Percentiles rank a stretch among this genome's conserved stretches.
Evolutionary conservation across 2,113 vertebrate genomes (phyloP).

Genomic region (Microcebus jonahi): DNA sequence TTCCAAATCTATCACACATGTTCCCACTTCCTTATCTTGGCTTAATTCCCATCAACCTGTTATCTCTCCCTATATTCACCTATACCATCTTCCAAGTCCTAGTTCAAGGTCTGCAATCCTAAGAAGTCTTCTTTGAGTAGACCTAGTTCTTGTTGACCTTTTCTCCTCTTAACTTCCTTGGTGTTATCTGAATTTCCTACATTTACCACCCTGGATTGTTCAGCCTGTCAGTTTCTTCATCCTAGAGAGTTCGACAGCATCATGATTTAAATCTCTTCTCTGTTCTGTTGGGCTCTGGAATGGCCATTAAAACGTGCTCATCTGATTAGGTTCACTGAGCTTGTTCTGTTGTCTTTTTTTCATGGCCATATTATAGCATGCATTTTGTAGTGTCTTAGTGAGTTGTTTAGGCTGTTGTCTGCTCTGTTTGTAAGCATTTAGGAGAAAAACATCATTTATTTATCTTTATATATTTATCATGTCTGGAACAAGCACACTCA

Average conservation of each 20-base stretch:
- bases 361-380: neutral
- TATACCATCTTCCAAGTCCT: neutral
- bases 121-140: neutral
- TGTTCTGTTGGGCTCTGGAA: neutral
- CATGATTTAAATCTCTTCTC: neutral
- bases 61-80: neutral
- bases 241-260: neutral
- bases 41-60: neutral
- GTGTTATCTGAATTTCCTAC: neutral
- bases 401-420: neutral
- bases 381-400: neutral
- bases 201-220: neutral
- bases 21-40: neutral
- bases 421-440: neutral
- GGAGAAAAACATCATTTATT: neutral
- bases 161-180: neutral
- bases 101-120: neutral
- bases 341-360: neutral
- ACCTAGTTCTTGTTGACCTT: neutral
- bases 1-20: neutral
- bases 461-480: conserved; percentile 6
- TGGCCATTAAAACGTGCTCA: neutral
- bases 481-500: neutral
- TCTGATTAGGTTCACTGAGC: neutral
- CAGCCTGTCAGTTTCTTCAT: neutral